These are phyloP conservation scores for Meandrusa payeni DNA, from an alignment of 2,888 invertebrate genomes.

Conservation along the genomic window DNA sequence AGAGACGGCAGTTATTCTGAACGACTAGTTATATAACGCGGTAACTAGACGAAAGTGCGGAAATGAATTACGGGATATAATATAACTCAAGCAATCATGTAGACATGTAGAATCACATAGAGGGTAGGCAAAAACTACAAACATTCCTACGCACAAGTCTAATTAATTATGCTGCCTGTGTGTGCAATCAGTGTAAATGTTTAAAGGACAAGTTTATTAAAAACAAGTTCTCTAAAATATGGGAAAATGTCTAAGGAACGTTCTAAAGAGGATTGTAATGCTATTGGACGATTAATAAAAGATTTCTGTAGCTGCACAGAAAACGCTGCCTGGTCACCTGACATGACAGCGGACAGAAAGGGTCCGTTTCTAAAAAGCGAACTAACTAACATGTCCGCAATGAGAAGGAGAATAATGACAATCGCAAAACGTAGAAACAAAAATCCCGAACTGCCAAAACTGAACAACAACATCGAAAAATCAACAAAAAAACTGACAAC, in stretches of 20 bases:
- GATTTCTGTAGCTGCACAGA: slow-evolving; percentile 76
- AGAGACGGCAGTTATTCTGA: slow-evolving; percentile 2
- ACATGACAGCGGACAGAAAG: slow-evolving; percentile 66
- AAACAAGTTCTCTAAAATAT: slow-evolving; percentile 28
- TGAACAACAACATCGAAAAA: slow-evolving; percentile 32
- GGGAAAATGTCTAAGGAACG: slow-evolving; percentile 64
- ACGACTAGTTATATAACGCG: slow-evolving; percentile 3
- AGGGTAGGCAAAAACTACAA: too few relatives aligned
- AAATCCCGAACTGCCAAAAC: slow-evolving; percentile 55
- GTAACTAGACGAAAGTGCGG: slow-evolving; percentile 11
- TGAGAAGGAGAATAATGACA: slow-evolving; percentile 65
- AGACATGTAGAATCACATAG: too few relatives aligned
- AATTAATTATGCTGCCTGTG: too few relatives aligned
- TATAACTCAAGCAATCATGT: too few relatives aligned
- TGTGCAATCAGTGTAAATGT: slow-evolving; percentile 8
- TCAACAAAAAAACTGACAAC: slow-evolving; percentile 60
- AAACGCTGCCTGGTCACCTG: slow-evolving; percentile 76
- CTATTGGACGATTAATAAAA: slow-evolving; percentile 68
- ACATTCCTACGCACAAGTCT: too few relatives aligned
- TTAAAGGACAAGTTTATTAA: slow-evolving; percentile 25
- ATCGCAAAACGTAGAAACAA: slow-evolving; percentile 62
- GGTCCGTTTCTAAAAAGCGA: slow-evolving; percentile 70
- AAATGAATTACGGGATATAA: neutral
- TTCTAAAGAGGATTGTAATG: slow-evolving; percentile 62
- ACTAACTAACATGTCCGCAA: slow-evolving; percentile 71